These are phyloP conservation scores for Lordiphosa stackelbergi DNA, from an alignment of 1,140 invertebrate genomes.

Conservation along the genomic window DNA sequence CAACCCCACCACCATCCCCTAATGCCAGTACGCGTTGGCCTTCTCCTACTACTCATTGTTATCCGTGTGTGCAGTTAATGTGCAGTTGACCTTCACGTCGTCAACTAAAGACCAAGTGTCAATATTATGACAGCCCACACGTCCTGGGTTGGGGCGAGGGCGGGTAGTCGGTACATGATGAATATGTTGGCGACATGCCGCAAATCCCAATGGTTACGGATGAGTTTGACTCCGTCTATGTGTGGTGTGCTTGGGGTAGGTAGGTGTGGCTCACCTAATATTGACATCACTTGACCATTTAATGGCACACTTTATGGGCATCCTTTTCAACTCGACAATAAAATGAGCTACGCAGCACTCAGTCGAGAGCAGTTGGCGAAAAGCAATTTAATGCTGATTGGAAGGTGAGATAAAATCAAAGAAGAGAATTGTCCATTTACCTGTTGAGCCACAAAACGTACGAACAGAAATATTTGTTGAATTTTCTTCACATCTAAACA, in stretches of 20 bases:
- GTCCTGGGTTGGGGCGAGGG: not conserved
- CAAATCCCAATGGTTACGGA: constrained; percentile 66
- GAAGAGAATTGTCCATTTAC: too few relatives aligned
- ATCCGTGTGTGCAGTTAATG: constrained; percentile 55
- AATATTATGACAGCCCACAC: constrained; percentile 66
- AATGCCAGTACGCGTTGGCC: not conserved
- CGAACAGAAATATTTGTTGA: too few relatives aligned
- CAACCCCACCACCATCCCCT: not conserved
- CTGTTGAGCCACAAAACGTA: too few relatives aligned
- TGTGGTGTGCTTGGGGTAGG: not conserved
- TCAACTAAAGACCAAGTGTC: constrained; percentile 65
- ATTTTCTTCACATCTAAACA: too few relatives aligned
- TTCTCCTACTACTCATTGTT: constrained; percentile 6
- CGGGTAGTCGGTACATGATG: constrained; percentile 37
- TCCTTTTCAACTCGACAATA: constrained; percentile 47
- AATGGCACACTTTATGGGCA: constrained; percentile 52
- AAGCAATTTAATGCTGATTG: constrained; percentile 25
- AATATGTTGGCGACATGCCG: constrained; percentile 55
- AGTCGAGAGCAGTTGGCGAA: constrained; percentile 17
- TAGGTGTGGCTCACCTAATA: constrained; percentile 50
- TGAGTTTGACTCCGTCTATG: constrained; percentile 29
- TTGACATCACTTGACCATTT: constrained; percentile 68
- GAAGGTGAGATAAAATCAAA: not conserved
- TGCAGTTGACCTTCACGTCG: constrained; percentile 62
- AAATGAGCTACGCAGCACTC: constrained; percentile 9